These are phyloP conservation scores for Neostethus bicornis DNA, from an alignment of 2,797 vertebrate species.

Conservation along the genomic window DNA sequence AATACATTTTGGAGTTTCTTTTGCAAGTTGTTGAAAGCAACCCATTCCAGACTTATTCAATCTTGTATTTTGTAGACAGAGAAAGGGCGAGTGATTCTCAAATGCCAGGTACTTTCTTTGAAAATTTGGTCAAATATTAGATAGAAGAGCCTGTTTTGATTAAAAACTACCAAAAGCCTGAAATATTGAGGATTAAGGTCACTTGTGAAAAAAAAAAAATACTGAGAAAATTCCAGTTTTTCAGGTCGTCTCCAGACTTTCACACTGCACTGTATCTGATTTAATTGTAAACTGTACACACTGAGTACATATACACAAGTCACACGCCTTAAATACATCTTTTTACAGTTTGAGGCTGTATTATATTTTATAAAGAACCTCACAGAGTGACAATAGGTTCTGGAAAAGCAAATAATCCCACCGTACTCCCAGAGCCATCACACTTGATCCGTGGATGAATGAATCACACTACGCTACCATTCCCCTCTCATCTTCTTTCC, in stretches of 20 bases:
- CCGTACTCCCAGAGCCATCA: constrained; percentile 63
- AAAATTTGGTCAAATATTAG: neutral
- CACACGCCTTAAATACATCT: neutral
- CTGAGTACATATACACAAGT: neutral
- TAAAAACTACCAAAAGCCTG: neutral
- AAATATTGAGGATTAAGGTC: neutral
- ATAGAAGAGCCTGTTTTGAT: neutral
- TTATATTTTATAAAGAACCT: constrained; percentile 61
- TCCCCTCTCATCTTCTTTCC: constrained; percentile 64
- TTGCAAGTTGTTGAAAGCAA: too few relatives aligned
- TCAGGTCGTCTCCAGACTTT: neutral
- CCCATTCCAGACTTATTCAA: too few relatives aligned
- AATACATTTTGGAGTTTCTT: too few relatives aligned
- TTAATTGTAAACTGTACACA: neutral
- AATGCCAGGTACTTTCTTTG: too few relatives aligned
- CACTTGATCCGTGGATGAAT: constrained; percentile 68
- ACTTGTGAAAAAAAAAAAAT: neutral
- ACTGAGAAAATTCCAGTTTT: neutral
- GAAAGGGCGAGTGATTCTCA: too few relatives aligned
- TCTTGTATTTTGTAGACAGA: too few relatives aligned
- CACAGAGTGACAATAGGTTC: constrained; percentile 50
- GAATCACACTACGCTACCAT: constrained; percentile 66
- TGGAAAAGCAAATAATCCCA: constrained; percentile 63
- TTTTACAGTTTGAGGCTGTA: constrained; percentile 48
- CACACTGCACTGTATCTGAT: neutral